Evolutionary conservation across 2,888 invertebrate genomes (phyloP), one percentile per base, ranked within the genome.

Genomic region (Eledona agricola): DNA sequence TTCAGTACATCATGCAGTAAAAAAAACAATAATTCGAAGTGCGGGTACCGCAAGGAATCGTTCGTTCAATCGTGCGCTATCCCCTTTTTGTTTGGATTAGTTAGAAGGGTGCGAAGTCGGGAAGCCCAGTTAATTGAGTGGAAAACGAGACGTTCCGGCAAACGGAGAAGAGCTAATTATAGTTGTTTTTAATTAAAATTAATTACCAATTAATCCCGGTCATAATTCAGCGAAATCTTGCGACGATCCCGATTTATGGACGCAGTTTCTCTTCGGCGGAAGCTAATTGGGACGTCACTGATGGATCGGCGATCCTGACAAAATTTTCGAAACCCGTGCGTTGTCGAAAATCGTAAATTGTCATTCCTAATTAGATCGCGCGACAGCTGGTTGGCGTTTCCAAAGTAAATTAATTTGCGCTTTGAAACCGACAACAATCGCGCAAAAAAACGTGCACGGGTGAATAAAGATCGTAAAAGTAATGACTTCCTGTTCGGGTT

Each of bases 161-260:
- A 56, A 37, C 46, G 34, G 57, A 57, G 53, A 46, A 55, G n/a
- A n/a, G 55, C 62, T 59, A 61, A 64, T 64, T 57, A 57, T 55
- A 57, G 46, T 53, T 49, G 60, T 58, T 58, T 55, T 56, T 65
- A 67, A 66, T 68, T 65, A 66, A 66, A 63, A 65, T 63, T 66
- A 66, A 68, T 66, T 65, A 64, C 55, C 55, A 55, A 65, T 66
- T 64, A 65, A 63, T 64, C 63, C 57, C 16, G 38, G 29, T 16
- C 12, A 46, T 46, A 46, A 52, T 47, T 38, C 38, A 47, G 16
- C 32, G 34, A 40, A 45, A 51, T 51, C 51, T 42, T 32, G 32
- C 20, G 19, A 35, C 26, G 15, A 7, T 5, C 29, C 29, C 37
- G 47, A 47, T 35, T 47, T 47, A 47, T 47, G 12, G 29, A 19